Evolutionary conservation across 2,113 vertebrate species (phyloP), one percentile per base, ranked within the genome.

Genomic region (Microcebus griseorufus): DNA sequence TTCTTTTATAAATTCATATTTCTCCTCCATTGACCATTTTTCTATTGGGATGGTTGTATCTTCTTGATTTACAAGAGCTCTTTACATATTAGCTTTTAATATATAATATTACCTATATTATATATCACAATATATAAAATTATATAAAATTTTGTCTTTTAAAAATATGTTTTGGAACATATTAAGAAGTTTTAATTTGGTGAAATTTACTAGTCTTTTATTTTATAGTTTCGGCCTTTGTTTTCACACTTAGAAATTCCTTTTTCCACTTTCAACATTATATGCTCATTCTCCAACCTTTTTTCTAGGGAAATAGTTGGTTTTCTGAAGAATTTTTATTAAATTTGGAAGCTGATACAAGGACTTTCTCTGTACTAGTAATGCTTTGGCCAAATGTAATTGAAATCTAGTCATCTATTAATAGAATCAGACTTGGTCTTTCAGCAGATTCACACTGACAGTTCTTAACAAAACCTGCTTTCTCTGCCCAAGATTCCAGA

Each of bases 1-100:
- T 92, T 95, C 7, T 65, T 75, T 93, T 78, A 73, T 45, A 83
- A 48, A 72, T 80, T 34, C 82, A 42, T 82, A 70, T 86, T 86
- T 82, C 34, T 79, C 25, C 4, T 39, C 5, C 53, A 93, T 42
- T 95, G 81, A 37, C 2, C 5, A 29, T 62, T 88, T 92, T 94
- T 78, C 65, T 79, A 39, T 37, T 82, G 55, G 32, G 51, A 70
- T 51, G 70, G 62, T 69, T 92, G 64, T 82, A 90, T 20, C 6
- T 69, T 42, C 93, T 6, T 94, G 69, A 87, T 83, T 92, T 73
- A 34, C 89, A 79, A 80, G 79, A 45, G 14, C 48, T 85, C 64
- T 88, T 81, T 73, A 79, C 9, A 34, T 64, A 93, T 89, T 48
- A 70, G 8, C 5, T 37, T 39, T 87, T 80, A 70, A 55, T 51